Evolutionary conservation across 2,113 vertebrate species (phyloP).

Genomic region (Tiliqua scincoides): DNA sequence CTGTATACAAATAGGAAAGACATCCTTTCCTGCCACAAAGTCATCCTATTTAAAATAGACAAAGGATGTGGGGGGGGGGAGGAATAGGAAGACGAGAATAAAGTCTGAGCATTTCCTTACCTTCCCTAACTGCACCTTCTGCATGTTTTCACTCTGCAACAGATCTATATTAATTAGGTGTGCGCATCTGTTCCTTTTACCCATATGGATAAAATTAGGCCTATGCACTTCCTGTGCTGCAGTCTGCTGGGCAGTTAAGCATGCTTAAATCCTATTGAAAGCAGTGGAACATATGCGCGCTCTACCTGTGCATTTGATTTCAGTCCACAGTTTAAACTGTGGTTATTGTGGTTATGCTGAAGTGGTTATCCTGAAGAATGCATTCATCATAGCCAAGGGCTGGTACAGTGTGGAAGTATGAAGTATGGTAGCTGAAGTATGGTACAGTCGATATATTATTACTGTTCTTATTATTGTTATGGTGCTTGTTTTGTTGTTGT

Average conservation of each 20-base stretch:
- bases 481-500: neutral
- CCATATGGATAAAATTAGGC: constrained; percentile 5
- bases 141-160: neutral
- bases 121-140: neutral
- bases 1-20: neutral
- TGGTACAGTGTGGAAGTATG: neutral
- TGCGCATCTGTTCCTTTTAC: neutral
- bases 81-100: neutral
- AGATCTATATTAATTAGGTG: neutral
- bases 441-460: neutral
- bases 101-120: neutral
- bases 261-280: neutral
- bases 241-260: neutral
- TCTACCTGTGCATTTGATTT: neutral
- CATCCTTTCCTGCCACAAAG: neutral
- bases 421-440: neutral
- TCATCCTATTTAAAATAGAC: neutral
- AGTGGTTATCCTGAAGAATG: neutral
- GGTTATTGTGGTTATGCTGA: neutral
- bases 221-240: neutral
- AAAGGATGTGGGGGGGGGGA: neutral
- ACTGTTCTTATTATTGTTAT: too few species aligned
- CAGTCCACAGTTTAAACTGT: neutral
- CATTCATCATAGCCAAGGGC: neutral
- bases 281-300: neutral